These are phyloP conservation scores for Picathartes gymnocephalus DNA, from an alignment of 2,113 vertebrate species.

Conservation along the genomic window DNA sequence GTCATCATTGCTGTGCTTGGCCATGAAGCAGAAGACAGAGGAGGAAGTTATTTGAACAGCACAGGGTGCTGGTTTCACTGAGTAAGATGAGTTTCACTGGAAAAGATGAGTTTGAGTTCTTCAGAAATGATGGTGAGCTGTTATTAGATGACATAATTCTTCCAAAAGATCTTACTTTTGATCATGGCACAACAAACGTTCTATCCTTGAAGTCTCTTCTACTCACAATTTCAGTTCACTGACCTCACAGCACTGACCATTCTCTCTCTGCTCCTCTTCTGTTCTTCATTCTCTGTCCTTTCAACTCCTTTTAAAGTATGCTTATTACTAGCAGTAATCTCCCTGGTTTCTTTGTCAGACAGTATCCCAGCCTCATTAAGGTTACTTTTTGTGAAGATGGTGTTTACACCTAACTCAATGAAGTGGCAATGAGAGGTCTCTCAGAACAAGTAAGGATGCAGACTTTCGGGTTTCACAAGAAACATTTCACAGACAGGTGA, in stretches of 20 bases:
- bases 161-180: neutral
- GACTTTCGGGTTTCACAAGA: neutral
- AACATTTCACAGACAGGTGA: neutral
- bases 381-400: neutral
- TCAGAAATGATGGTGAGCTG: neutral
- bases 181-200: neutral
- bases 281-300: neutral
- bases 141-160: neutral
- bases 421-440: neutral
- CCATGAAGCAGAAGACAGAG: neutral
- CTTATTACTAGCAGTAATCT: neutral
- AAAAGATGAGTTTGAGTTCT: neutral
- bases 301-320: accelerated
- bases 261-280: neutral
- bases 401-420: neutral
- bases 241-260: neutral
- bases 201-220: neutral
- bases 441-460: neutral
- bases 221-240: neutral
- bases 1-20: neutral
- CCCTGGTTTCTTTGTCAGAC: neutral
- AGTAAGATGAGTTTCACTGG: neutral
- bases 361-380: neutral
- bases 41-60: neutral
- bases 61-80: neutral